Percentiles rank a stretch among this genome's conserved stretches.
Conservation (phyloP, 2,113 vertebrate genomes). For the Leptocoma aspasia region DNA sequence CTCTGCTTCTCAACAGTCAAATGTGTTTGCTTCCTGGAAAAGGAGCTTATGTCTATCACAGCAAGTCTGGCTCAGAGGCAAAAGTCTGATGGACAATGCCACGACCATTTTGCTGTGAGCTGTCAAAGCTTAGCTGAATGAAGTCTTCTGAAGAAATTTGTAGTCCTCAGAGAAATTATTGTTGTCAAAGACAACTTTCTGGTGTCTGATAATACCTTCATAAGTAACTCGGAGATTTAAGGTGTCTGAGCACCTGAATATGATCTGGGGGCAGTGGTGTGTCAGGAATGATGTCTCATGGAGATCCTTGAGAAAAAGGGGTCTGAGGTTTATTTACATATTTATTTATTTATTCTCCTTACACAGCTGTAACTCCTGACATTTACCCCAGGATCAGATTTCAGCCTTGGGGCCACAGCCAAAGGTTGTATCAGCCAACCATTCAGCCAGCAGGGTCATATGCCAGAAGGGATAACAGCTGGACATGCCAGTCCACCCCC, state of each 20-base stretch:
- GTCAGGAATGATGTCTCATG: neutral
- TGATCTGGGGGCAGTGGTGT: neutral
- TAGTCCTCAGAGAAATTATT: neutral
- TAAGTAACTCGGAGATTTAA: neutral
- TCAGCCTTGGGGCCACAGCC: neutral
- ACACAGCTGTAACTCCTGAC: neutral
- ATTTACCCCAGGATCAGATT: neutral
- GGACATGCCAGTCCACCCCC: neutral
- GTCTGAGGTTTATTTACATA: rapidly evolving
- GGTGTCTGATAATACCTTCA: neutral
- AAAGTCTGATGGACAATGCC: neutral
- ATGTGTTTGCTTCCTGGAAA: neutral
- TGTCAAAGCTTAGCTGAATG: neutral
- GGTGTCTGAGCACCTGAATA: neutral
- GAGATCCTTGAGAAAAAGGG: neutral
- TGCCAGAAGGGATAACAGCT: neutral
- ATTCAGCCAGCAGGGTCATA: neutral
- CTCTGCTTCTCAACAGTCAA: neutral
- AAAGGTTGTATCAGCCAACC: neutral
- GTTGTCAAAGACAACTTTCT: neutral
- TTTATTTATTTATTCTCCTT: neutral
- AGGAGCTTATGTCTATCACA: neutral
- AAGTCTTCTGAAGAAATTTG: neutral
- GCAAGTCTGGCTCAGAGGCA: neutral
- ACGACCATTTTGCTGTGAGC: neutral